These are phyloP conservation scores for Ciconia maguari DNA, from an alignment of 2,113 vertebrate species.

Conservation along the genomic window DNA sequence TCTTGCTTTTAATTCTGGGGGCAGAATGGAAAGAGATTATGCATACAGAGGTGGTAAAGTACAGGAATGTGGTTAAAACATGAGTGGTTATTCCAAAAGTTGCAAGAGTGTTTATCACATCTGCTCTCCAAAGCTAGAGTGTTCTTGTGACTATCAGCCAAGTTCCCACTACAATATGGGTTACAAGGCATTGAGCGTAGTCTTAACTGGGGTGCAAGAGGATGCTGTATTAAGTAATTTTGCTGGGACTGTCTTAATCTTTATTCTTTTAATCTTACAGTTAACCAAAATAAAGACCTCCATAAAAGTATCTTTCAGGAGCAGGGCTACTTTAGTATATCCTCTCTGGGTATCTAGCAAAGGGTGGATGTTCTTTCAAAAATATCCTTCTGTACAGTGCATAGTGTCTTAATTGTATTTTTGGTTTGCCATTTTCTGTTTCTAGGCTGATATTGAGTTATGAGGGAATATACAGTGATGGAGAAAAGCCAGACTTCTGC, in stretches of 20 bases:
- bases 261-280: neutral
- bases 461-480: slow-evolving; percentile 13
- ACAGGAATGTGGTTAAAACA: neutral
- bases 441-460: slow-evolving; percentile 85
- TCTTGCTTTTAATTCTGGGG: neutral
- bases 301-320: neutral
- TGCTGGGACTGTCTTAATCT: neutral
- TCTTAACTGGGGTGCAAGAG: neutral
- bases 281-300: neutral
- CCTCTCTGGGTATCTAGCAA: neutral
- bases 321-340: neutral
- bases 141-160: neutral
- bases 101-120: neutral
- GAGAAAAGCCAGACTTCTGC: slow-evolving; percentile 74
- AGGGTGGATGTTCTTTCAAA: neutral
- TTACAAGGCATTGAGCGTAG: neutral
- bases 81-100: neutral
- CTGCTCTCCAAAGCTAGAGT: neutral
- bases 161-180: fast-evolving
- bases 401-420: neutral
- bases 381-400: neutral
- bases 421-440: neutral
- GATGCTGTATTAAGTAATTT: neutral
- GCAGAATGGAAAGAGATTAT: neutral
- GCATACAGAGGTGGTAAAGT: neutral